phyloP scores from a whole-genome alignment of 1,140 invertebrate species.

The Bombus confusus region DNA sequence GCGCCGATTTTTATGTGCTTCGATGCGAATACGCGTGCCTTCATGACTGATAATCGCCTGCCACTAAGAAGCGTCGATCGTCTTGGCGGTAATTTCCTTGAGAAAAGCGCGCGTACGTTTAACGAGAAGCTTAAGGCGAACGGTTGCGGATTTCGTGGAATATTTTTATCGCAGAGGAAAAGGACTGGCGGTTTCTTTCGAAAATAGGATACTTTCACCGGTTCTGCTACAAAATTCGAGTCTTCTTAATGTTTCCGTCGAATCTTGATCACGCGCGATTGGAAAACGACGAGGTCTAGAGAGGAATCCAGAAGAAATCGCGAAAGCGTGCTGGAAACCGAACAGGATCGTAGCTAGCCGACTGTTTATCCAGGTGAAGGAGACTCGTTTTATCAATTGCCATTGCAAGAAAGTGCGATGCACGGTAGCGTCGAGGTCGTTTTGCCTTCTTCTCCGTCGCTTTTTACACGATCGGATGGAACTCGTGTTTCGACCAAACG shows the following conservation, averaged over 20 bases:
- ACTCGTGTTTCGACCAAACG: not conserved
- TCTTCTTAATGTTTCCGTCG: not conserved
- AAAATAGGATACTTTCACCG: not conserved
- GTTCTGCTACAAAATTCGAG: too few relatives aligned
- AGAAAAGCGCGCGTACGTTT: not conserved
- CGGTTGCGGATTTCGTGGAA: not conserved
- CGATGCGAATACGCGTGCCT: not conserved
- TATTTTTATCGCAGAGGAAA: too few relatives aligned
- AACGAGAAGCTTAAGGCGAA: not conserved
- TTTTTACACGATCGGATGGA: not conserved
- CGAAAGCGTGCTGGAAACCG: slow-evolving; percentile 24
- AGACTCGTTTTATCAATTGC: slow-evolving; percentile 43
- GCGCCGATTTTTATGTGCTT: slow-evolving; percentile 44
- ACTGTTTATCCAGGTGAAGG: slow-evolving; percentile 44
- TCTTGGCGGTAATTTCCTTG: not conserved
- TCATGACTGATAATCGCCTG: not conserved
- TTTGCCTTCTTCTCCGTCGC: not conserved
- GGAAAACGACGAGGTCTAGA: too few relatives aligned
- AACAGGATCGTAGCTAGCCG: not conserved
- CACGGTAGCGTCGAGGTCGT: slow-evolving; percentile 9
- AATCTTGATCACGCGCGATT: not conserved
- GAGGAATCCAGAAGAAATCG: not conserved
- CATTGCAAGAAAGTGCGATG: slow-evolving; percentile 1
- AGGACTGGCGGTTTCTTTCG: not conserved
- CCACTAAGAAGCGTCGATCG: not conserved